These are phyloP conservation scores for Oryzias celebensis DNA, from an alignment of 2,113 vertebrate genomes.

Conservation along the genomic window DNA sequence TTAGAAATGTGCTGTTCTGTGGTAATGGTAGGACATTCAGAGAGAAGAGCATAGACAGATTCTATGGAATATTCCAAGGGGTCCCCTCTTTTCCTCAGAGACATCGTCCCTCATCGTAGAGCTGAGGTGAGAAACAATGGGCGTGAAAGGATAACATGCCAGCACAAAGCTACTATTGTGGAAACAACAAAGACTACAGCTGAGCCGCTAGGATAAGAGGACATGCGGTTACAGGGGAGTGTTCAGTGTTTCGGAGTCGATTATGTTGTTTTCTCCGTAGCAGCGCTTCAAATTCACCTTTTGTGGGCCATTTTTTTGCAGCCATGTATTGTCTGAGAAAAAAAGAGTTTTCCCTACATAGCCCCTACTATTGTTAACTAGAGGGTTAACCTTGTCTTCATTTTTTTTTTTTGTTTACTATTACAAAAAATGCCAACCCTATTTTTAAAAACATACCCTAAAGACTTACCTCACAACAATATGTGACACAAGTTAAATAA, in stretches of 20 bases:
- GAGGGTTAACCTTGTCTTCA: too few relatives aligned
- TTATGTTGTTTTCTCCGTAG: slow-evolving; percentile 67
- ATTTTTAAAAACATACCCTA: too few relatives aligned
- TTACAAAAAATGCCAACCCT: too few relatives aligned
- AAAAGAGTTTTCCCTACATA: slow-evolving; percentile 14
- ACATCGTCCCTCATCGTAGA: slow-evolving; percentile 40
- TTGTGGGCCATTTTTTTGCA: slow-evolving; percentile 16
- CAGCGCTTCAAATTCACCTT: slow-evolving; percentile 48
- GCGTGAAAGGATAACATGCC: slow-evolving; percentile 70
- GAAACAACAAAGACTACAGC: slow-evolving; percentile 63
- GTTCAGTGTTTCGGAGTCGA: slow-evolving; percentile 61
- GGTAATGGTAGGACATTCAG: background rate
- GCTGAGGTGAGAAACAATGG: slow-evolving; percentile 72
- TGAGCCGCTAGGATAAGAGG: slow-evolving; percentile 71
- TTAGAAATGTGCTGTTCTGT: background rate
- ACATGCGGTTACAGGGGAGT: slow-evolving; percentile 58
- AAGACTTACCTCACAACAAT: too few relatives aligned
- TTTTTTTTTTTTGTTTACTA: too few relatives aligned
- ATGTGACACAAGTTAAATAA: too few relatives aligned
- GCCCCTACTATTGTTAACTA: background rate
- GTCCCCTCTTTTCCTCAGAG: slow-evolving; percentile 43
- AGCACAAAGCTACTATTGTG: slow-evolving; percentile 65
- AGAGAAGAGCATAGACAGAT: slow-evolving; percentile 1
- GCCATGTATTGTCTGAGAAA: too few relatives aligned
- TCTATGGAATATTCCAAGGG: slow-evolving; percentile 25